phyloP scores from a whole-genome alignment of 2,888 invertebrate genomes.

The Cordilura impudica region DNA sequence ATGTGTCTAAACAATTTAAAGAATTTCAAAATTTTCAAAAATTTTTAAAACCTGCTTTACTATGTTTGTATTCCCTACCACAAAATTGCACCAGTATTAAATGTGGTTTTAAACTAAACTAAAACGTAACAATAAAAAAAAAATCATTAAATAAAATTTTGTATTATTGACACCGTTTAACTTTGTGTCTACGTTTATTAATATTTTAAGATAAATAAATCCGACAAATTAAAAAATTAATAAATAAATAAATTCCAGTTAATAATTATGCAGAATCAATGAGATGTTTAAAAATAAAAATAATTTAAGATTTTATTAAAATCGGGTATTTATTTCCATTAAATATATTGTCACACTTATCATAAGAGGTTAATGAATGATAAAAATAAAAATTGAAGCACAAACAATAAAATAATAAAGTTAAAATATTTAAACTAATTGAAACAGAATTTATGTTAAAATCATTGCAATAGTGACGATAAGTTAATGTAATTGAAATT shows the following conservation, averaged over 20 bases:
- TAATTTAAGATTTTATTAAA: conserved; percentile 10
- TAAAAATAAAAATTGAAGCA: neutral
- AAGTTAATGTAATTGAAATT: too few relatives aligned
- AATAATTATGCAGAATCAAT: conserved; percentile 28
- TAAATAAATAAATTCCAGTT: neutral
- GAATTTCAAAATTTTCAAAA: too few relatives aligned
- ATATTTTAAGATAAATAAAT: conserved; percentile 13
- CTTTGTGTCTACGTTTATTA: conserved; percentile 17
- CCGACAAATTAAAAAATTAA: neutral
- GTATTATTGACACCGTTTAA: neutral
- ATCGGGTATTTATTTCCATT: neutral
- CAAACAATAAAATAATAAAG: neutral
- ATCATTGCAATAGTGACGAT: too few relatives aligned
- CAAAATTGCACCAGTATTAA: too few relatives aligned
- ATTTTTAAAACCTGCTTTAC: too few relatives aligned
- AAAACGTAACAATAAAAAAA: too few relatives aligned
- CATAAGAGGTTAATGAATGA: conserved; percentile 37
- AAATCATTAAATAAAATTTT: conserved; percentile 33
- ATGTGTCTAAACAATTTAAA: too few relatives aligned
- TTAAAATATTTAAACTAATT: neutral
- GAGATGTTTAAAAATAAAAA: neutral
- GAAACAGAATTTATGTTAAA: too few relatives aligned
- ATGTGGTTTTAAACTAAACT: too few relatives aligned
- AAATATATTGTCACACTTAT: conserved; percentile 46
- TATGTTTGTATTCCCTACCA: too few relatives aligned